These are phyloP conservation scores for Trichoplusia ni DNA, from an alignment of 1,140 invertebrate species.

Conservation along the genomic window DNA sequence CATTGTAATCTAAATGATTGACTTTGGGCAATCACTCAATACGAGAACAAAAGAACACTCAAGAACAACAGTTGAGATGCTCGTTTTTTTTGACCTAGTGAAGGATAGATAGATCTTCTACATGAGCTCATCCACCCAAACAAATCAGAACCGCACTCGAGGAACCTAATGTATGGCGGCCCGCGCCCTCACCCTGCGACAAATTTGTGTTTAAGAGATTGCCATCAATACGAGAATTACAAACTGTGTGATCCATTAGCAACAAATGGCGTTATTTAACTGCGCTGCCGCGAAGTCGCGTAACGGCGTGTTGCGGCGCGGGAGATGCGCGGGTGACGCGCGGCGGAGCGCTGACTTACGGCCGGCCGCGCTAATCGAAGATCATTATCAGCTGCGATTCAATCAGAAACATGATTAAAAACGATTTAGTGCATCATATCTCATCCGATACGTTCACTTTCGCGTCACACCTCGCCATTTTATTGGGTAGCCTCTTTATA, in stretches of 20 bases:
- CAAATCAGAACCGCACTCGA: conserved; percentile 25
- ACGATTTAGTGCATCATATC: conserved; percentile 61
- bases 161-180: conserved; percentile 64
- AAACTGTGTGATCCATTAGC: conserved; percentile 69
- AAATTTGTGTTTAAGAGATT: conserved; percentile 76
- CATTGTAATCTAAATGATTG: no score
- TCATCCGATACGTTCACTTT: conserved; percentile 33
- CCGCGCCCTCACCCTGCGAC: conserved; percentile 42
- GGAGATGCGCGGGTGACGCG: conserved; percentile 10
- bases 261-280: conserved; percentile 69
- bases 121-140: background rate
- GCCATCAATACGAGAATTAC: conserved; percentile 59
- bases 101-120: no score
- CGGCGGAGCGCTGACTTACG: conserved; percentile 19
- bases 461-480: background rate
- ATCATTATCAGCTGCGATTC: conserved; percentile 70
- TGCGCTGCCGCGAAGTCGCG: no score
- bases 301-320: no score
- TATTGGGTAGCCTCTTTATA: background rate
- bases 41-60: no score
- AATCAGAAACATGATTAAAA: conserved; percentile 74
- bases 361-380: conserved; percentile 65
- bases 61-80: conserved; percentile 63
- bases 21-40: no score
- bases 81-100: no score